These are phyloP conservation scores for Allolobophora icterica DNA, from an alignment of 2,888 invertebrate species.

Conservation along the genomic window DNA sequence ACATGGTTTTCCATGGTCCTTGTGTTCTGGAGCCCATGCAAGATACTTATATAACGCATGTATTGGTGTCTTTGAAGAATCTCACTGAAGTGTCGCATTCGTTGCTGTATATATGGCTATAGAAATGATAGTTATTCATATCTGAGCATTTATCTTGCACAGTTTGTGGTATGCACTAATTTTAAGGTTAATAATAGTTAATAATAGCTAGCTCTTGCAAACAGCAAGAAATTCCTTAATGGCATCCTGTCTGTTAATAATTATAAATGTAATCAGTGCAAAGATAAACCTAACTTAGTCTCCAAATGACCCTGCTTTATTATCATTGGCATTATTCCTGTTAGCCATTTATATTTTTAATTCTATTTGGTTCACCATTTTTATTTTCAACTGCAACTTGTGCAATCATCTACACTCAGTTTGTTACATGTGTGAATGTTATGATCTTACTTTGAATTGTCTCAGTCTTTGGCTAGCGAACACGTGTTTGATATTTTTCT, in stretches of 20 bases:
- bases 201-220: too few species aligned
- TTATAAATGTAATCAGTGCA: background rate
- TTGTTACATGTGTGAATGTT: background rate
- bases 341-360: background rate
- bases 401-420: background rate
- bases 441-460: background rate
- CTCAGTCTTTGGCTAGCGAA: background rate
- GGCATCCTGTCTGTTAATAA: background rate
- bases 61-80: too few species aligned
- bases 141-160: too few species aligned
- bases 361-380: background rate
- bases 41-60: too few species aligned
- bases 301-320: background rate
- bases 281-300: background rate
- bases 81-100: too few species aligned
- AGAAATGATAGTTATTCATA: too few species aligned
- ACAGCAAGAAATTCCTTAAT: too few species aligned
- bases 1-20: too few species aligned
- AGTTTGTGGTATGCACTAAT: background rate
- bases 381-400: background rate
- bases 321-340: background rate
- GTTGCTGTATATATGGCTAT: too few species aligned
- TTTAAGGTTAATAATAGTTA: background rate
- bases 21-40: too few species aligned
- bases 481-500: background rate